Conservation (phyloP, 2,888 invertebrate species). For the Synanthedon tipuliformis region DNA sequence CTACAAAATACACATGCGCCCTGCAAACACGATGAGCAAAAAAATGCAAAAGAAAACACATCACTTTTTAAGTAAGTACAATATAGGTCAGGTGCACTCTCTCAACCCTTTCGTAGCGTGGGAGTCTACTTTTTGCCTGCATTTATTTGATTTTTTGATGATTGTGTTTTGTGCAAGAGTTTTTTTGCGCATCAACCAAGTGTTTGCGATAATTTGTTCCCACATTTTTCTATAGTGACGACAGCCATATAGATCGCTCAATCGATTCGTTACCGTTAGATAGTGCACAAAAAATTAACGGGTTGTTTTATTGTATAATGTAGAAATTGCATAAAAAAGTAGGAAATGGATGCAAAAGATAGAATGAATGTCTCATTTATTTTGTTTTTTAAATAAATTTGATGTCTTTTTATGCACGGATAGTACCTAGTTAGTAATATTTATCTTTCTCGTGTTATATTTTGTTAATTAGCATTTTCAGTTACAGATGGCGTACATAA, state of each 20-base stretch:
- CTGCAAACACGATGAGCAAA: constrained; percentile 44
- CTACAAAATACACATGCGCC: constrained; percentile 31
- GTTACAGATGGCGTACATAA: too few relatives aligned
- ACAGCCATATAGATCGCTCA: constrained; percentile 49
- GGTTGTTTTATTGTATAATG: neutral
- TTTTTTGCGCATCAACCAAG: constrained; percentile 47
- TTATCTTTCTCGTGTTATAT: too few relatives aligned
- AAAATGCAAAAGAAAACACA: constrained; percentile 51
- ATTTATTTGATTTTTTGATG: constrained; percentile 3
- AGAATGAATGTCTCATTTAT: too few relatives aligned
- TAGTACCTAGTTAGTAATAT: too few relatives aligned
- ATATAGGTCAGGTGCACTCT: constrained; percentile 68
- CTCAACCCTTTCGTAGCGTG: constrained; percentile 64
- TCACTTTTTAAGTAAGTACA: constrained; percentile 38
- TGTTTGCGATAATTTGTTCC: constrained; percentile 71
- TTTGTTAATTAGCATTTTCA: too few relatives aligned
- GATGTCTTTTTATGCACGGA: too few relatives aligned
- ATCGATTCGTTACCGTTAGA: constrained; percentile 42
- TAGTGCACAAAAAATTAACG: constrained; percentile 19
- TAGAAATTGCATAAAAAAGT: too few relatives aligned
- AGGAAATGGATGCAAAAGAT: too few relatives aligned
- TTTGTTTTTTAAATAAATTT: too few relatives aligned
- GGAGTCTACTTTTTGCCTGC: constrained; percentile 49
- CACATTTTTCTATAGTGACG: constrained; percentile 59
- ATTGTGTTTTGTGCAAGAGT: constrained; percentile 46